Percentiles rank a stretch among this genome's conserved stretches.
Conservation (phyloP, 2,888 invertebrate genomes). For the Ophraella communa region DNA sequence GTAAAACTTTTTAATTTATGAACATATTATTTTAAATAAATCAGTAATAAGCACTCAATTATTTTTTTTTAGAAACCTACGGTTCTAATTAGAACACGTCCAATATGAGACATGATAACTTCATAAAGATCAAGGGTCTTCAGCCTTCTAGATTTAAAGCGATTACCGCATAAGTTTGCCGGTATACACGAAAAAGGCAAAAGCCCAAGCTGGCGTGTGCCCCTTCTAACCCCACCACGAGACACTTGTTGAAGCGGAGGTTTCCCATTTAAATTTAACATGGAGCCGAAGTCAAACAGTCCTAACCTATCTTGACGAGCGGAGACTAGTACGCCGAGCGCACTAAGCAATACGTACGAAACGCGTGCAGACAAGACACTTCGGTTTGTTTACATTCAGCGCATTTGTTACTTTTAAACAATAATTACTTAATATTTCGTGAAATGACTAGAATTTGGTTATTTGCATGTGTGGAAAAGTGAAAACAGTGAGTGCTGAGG, state of each 20-base stretch:
- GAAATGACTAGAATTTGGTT: constrained; percentile 13
- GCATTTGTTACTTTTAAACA: not conserved
- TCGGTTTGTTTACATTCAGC: not conserved
- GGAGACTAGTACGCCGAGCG: constrained; percentile 6
- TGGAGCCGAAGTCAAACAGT: constrained; percentile 24
- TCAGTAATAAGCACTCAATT: no score
- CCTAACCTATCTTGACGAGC: not conserved
- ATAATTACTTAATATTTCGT: constrained; percentile 20
- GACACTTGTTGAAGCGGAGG: constrained; percentile 23
- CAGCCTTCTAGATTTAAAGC: constrained; percentile 14
- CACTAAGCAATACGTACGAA: not conserved
- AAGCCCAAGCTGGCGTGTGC: constrained; percentile 39
- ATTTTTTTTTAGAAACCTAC: not conserved
- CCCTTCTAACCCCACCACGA: constrained; percentile 35
- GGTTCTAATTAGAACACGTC: not conserved
- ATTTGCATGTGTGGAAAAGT: constrained; percentile 45
- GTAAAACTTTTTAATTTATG: no score
- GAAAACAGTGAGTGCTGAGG: constrained; percentile 49
- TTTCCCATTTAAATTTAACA: constrained; percentile 9
- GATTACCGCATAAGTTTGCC: constrained; percentile 17
- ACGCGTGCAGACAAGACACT: not conserved
- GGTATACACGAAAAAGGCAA: constrained; percentile 23
- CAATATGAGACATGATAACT: constrained; percentile 1
- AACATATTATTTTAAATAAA: no score
- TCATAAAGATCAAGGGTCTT: constrained; percentile 3